phyloP scores from a whole-genome alignment of 2,797 vertebrate species.

The Rhincodon typus region DNA sequence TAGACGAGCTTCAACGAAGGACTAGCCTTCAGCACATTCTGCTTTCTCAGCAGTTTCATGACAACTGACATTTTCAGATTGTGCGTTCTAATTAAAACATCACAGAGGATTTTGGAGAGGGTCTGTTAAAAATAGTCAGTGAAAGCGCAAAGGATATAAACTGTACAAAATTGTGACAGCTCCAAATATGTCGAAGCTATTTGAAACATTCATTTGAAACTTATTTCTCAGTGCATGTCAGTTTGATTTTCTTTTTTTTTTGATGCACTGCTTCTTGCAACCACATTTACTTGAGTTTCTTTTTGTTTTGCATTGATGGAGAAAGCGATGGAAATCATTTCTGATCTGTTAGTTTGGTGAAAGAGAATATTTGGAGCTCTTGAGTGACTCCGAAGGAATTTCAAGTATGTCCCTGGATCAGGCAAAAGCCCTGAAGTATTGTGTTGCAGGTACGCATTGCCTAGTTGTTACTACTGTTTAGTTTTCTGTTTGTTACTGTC shows the following conservation, averaged over 20 bases:
- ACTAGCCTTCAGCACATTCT: neutral
- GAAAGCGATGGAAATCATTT: neutral
- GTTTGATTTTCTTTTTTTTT: neutral
- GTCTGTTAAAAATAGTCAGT: constrained; percentile 1
- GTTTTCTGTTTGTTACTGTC: neutral
- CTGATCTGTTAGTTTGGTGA: neutral
- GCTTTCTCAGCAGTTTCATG: neutral
- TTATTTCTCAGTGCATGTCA: neutral
- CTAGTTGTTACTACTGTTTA: neutral
- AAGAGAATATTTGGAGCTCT: neutral
- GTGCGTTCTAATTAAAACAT: constrained; percentile 18
- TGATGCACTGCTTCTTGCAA: neutral
- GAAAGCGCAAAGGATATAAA: neutral
- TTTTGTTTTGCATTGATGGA: neutral
- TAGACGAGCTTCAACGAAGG: no score
- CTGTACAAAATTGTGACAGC: neutral
- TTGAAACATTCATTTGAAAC: constrained; percentile 3
- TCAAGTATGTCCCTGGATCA: neutral
- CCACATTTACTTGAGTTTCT: neutral
- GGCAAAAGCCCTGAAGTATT: neutral
- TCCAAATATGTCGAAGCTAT: neutral
- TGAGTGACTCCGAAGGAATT: neutral
- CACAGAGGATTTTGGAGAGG: neutral
- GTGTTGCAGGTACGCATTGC: neutral
- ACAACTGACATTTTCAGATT: constrained; percentile 3